Conservation (phyloP, 2,113 vertebrate species). For the Xiphias gladius region DNA sequence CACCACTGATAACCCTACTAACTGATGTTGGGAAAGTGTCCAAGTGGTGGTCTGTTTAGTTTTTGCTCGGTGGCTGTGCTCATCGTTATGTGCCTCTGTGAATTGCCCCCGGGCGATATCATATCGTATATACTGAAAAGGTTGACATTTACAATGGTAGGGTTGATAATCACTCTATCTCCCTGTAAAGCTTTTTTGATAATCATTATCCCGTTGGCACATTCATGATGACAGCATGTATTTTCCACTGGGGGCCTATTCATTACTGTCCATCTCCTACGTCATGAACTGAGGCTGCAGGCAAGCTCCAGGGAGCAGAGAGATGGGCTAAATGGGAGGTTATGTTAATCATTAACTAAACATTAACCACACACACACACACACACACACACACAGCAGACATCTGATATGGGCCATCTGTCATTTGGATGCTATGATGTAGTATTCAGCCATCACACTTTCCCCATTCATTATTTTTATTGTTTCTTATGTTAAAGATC, state of each 20-base stretch:
- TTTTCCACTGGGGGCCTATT: conserved; percentile 70
- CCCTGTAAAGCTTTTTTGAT: conserved; percentile 31
- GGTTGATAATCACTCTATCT: conserved; percentile 38
- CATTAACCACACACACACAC: conserved; percentile 64
- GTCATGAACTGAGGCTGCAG: conserved; percentile 63
- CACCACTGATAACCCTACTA: conserved; percentile 18
- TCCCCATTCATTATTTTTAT: not conserved
- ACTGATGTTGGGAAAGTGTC: not conserved
- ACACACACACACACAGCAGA: conserved; percentile 49
- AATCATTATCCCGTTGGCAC: conserved; percentile 65
- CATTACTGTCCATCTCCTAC: conserved; percentile 65
- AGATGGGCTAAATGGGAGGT: conserved; percentile 71
- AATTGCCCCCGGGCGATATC: not conserved
- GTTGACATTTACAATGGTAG: conserved; percentile 55
- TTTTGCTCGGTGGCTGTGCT: not conserved
- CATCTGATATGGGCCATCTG: conserved; percentile 78
- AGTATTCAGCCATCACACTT: conserved; percentile 22
- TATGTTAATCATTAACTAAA: conserved; percentile 79
- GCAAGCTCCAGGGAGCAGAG: conserved; percentile 43
- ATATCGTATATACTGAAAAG: not conserved
- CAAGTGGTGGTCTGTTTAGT: conserved; percentile 2
- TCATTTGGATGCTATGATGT: conserved; percentile 51
- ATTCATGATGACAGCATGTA: conserved; percentile 54
- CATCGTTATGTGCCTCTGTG: not conserved
- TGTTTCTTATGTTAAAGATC: not conserved